Base-by-base conservation (phyloP, 2,797 vertebrate species). In the Notoglanidium macrostoma region DNA sequence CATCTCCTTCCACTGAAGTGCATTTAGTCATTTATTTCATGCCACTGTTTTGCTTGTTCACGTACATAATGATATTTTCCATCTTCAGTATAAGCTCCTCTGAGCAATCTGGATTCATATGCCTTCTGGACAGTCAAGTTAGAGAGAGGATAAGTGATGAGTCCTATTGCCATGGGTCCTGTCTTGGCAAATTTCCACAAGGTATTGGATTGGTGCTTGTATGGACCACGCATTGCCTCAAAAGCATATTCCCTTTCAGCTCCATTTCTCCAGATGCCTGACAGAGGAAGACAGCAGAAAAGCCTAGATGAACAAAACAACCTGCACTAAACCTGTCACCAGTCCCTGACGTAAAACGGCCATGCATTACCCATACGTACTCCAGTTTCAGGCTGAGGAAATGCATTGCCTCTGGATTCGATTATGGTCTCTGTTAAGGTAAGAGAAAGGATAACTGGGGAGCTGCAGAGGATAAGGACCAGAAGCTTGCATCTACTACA, bases 381-480 rank as follows among this genome's bases (percentile, higher is more conserved):
- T 90, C 74, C 61, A 54, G 83, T 78, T 84, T 67, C 85, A 44
- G 46, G 68, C 59, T 85, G 54, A 55, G 79, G 85, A 88, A 78
- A 73, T 74, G 70, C 85, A 80, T 78, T 54, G 59, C 79, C 88
- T 87, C 87, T 85, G 57, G 51, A 86, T 85, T 88, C 84, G 73
- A 86, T 90, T 90, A 88, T 83, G 73, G 76, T 68, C 32, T 73
- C 76, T 63, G 57, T 87, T 72, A 90, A 89, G 88, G 83, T 85
- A 88, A 80, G 80, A 55, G 78, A 49, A 87, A 83, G 55, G 84
- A 90, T 82, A 89, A 83, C 77, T 86, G 81, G 26, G 80, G 29
- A 88, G 86, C 86, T 84, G 85, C 61, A 84, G 87, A 72, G 73
- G 35, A 88, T 84, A 61, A 88, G 88, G 76, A 81, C 65, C 82